Evolutionary conservation across 2,113 vertebrate genomes (phyloP).

Genomic region (Arothron firmamentum): DNA sequence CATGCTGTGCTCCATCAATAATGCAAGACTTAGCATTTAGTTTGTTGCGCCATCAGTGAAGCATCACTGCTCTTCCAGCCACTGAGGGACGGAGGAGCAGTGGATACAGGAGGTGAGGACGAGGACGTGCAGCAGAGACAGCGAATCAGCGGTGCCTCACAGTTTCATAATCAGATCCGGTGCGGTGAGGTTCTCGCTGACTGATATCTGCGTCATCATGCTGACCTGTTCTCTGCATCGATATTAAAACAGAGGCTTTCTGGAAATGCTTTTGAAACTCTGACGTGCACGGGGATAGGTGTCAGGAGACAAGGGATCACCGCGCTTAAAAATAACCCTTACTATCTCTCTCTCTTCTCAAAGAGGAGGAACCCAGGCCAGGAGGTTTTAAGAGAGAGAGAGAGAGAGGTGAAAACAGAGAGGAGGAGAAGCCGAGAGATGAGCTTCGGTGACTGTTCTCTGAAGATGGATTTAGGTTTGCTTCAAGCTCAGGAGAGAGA

Average conservation of each 20-base stretch:
- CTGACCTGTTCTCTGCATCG: not conserved
- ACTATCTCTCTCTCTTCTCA: constrained; percentile 1
- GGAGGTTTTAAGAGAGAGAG: constrained; percentile 17
- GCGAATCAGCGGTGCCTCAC: not conserved
- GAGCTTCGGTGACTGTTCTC: constrained; percentile 8
- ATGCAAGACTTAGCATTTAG: constrained; percentile 62
- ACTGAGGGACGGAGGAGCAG: not conserved
- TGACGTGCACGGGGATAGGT: not conserved
- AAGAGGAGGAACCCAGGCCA: constrained; percentile 10
- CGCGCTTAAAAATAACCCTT: not conserved
- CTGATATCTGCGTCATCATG: constrained; percentile 4
- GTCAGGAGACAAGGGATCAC: not conserved
- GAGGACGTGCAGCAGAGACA: not conserved
- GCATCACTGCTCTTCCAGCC: constrained; percentile 45
- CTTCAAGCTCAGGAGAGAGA: constrained; percentile 81
- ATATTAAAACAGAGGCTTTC: constrained; percentile 11
- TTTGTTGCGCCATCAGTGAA: constrained; percentile 50
- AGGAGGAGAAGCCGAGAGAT: constrained; percentile 6
- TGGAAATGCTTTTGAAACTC: not conserved
- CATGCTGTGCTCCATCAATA: constrained; percentile 52
- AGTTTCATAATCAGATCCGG: not conserved
- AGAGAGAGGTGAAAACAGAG: constrained; percentile 21
- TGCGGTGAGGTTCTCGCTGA: not conserved
- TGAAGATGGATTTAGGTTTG: constrained; percentile 74
- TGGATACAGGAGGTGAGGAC: not conserved